Evolutionary conservation across 92 coral and sea anemone genomes (phyloP).

Genomic region (Galaxea fascicularis): DNA sequence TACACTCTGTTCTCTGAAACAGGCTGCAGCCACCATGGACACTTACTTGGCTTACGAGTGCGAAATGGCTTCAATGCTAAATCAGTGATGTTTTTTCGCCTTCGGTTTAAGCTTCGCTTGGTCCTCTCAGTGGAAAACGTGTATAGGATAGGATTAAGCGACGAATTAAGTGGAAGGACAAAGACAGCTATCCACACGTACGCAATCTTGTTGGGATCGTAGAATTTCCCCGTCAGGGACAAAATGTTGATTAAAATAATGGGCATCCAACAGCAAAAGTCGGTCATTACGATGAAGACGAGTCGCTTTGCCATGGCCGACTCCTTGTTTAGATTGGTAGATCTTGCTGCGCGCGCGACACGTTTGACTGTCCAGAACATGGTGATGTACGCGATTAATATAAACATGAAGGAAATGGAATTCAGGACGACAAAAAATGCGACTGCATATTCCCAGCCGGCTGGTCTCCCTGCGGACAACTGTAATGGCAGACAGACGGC

Average conservation of each 20-base stretch:
- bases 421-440: slow-evolving; percentile 65
- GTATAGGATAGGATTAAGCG: slow-evolving; percentile 71
- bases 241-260: slow-evolving; percentile 67
- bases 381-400: slow-evolving; percentile 63
- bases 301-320: slow-evolving; percentile 75
- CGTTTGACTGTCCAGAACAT: slow-evolving; percentile 69
- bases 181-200: slow-evolving; percentile 79
- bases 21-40: not conserved
- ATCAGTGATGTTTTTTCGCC: not conserved
- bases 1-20: no score
- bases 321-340: slow-evolving; percentile 66
- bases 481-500: slow-evolving; percentile 75
- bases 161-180: slow-evolving; percentile 72
- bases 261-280: slow-evolving; percentile 84
- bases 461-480: slow-evolving; percentile 64
- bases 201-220: slow-evolving; percentile 68
- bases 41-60: slow-evolving; percentile 16
- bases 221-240: slow-evolving; percentile 60
- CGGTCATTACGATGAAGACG: slow-evolving; percentile 71
- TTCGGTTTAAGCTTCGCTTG: slow-evolving; percentile 25
- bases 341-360: slow-evolving; percentile 57
- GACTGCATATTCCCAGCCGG: slow-evolving; percentile 79
- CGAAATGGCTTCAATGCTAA: not conserved
- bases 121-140: slow-evolving; percentile 63
- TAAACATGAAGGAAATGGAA: slow-evolving; percentile 68